These are phyloP conservation scores for Notarius quadriscutis DNA, from an alignment of 2,113 vertebrate species.

Conservation along the genomic window DNA sequence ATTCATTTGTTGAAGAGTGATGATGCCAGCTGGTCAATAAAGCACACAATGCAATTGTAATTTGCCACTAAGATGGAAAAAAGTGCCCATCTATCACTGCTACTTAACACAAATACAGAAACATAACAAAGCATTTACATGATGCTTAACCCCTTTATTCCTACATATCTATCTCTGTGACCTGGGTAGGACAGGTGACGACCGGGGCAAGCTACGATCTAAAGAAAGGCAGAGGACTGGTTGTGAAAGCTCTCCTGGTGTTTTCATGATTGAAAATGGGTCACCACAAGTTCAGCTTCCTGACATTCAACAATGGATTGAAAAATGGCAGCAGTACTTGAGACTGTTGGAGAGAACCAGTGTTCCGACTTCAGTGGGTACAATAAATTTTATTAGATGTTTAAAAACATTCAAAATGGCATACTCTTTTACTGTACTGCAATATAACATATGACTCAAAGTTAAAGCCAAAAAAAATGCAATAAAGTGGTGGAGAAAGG, in stretches of 20 bases:
- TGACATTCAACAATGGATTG: slow-evolving; percentile 54
- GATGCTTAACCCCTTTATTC: slow-evolving; percentile 65
- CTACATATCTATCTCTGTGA: slow-evolving; percentile 50
- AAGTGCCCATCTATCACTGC: slow-evolving; percentile 59
- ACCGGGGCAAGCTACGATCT: slow-evolving; percentile 43
- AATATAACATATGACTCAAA: too few relatives aligned
- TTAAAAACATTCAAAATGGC: background rate
- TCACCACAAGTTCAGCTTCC: slow-evolving; percentile 63
- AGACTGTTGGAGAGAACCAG: slow-evolving; percentile 17
- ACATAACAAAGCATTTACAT: slow-evolving; percentile 62
- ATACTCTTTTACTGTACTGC: background rate
- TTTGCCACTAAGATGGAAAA: slow-evolving; percentile 46
- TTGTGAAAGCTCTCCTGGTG: slow-evolving; percentile 57
- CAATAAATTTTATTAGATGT: background rate
- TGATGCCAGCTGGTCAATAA: slow-evolving; percentile 50
- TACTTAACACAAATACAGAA: slow-evolving; percentile 56
- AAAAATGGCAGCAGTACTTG: slow-evolving; percentile 68
- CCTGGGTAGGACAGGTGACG: slow-evolving; percentile 49
- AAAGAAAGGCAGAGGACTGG: slow-evolving; percentile 36
- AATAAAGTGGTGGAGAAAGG: background rate
- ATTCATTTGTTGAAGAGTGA: slow-evolving; percentile 44
- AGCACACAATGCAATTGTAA: slow-evolving; percentile 36
- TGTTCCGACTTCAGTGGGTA: background rate
- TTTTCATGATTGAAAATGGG: slow-evolving; percentile 60
- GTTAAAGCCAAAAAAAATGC: background rate